A percentile compares a stretch with the other conserved stretches of the same genome.
phyloP scores from a whole-genome alignment of 2,888 invertebrate genomes.

The Catocala fraxini region DNA sequence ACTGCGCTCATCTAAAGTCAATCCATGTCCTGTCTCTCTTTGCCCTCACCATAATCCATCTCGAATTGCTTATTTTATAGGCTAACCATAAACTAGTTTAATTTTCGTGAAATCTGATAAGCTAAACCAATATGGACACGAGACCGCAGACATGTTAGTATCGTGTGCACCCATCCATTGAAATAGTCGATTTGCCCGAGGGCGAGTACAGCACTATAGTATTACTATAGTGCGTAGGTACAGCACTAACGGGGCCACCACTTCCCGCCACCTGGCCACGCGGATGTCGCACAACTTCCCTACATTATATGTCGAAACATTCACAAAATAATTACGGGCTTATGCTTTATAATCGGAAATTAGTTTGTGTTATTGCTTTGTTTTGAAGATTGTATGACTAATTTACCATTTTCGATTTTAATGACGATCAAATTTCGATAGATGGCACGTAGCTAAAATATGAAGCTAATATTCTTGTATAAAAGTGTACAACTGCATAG shows the following conservation, averaged over 20 bases:
- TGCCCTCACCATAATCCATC: background rate
- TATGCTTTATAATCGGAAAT: conserved; percentile 21
- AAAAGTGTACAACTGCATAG: no score
- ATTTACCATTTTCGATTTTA: no score
- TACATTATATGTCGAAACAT: conserved; percentile 47
- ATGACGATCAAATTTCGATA: no score
- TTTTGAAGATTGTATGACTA: background rate
- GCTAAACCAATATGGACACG: conserved; percentile 30
- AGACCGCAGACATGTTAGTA: conserved; percentile 40
- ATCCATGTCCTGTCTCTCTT: no score
- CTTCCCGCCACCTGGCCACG: conserved; percentile 71
- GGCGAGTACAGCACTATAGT: conserved; percentile 28
- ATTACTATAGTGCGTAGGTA: conserved; percentile 11
- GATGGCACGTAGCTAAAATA: no score
- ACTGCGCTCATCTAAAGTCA: no score
- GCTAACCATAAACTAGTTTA: conserved; percentile 8
- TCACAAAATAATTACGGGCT: conserved; percentile 33
- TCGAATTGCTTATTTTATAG: background rate
- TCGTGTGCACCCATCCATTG: conserved; percentile 38
- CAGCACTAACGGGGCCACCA: conserved; percentile 68
- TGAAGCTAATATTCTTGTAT: no score
- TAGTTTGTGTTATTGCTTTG: conserved; percentile 5
- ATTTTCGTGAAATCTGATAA: conserved; percentile 16
- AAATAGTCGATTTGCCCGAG: conserved; percentile 39
- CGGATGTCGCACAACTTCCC: conserved; percentile 66